Evolutionary conservation across 2,888 invertebrate genomes (phyloP), one percentile per base, ranked within the genome.

Genomic region (Calameuta filiformis): DNA sequence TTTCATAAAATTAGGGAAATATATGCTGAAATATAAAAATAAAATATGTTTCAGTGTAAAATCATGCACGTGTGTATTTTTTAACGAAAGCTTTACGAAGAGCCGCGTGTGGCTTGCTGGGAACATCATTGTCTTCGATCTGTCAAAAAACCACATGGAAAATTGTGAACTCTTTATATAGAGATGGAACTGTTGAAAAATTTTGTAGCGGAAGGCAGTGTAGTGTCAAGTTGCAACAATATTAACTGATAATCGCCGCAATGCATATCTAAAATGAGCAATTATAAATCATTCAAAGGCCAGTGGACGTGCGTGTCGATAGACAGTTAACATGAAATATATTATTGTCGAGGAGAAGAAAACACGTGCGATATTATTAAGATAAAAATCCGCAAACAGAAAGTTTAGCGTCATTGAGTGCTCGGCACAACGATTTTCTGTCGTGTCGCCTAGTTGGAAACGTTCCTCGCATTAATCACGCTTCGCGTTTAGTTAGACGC

Each of bases 251-350:
- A 87, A 56, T 88, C 86, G 83, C 84, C 86, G 83, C 84, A 79
- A 86, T 85, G 86, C 84, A 84, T 85, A 85, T 86, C 86, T 87
- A 87, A 88, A 86, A 87, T 88, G 85, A 84, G 81, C 87, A 87
- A 87, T 90, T 89, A 87, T 87, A 87, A 89, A 88, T 86, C 87
- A 89, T 89, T 89, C 86, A 87, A 82, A 35, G 12, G 83, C 83
- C 82, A 82, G 82, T 80, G 81, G 81, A 78, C 82, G 87, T 88
- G 88, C 88, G 88, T 89, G 89, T 84, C 83, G 83, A 79, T 77
- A 80, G 83, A 85, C 85, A 87, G 83, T 89, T 88, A 88, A 86
- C 82, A 79, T 76, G 84, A 77, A 83, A 79, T 81, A 81, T 83
- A 80, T 83, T 82, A 82, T 83, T 84, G 83, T 83, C 83, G 80